Base-by-base conservation (phyloP, 2,888 invertebrate genomes). In the Orgyia antiqua region DNA sequence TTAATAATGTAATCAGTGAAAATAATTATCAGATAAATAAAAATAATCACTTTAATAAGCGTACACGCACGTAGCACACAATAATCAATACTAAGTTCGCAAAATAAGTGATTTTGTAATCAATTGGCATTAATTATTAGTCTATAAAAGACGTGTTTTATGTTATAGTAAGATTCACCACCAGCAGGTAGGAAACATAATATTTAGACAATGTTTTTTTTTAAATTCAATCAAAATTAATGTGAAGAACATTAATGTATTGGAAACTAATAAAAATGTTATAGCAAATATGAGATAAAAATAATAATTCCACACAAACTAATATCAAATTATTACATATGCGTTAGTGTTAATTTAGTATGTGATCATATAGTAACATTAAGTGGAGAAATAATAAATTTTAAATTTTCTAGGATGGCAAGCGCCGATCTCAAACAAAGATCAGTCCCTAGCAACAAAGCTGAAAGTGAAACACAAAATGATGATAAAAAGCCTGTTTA, bases 91-190 rank as follows among this genome's bases (percentile, higher is more conserved):
- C 8, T 5, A 15, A 27, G 24, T 43, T 25, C 3, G 27, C 29
- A 13, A 45, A 42, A 31, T 3, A 26, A 29, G 42, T 39, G 33
- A 23, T 25, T 36, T 28, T 20, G 29, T 27, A 6, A 50, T 53
- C 68, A 71, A 56, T 70, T 48, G 45, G 38, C 42, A 39, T 43
- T 47, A 36, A 46, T 58, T 53, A 54, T 60, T 58, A 55, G 51
- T 52, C 42, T 36, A 36, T 48, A 55, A 55, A 52, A 50, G 68
- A 64, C 72, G 72, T 61, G 52, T 41, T 46, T 42, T 31, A 45
- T 39, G 35, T 30, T 31, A 29, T 25, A 11, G 11, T 11, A 21
- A 11, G n/a, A n/a, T n/a, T n/a, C n/a, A n/a, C n/a, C n/a, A n/a
- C n/a, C n/a, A n/a, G n/a, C n/a, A n/a, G n/a, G n/a, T n/a, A n/a